Conservation (phyloP, 2,888 invertebrate species). For the Dastarcus helophoroides region DNA sequence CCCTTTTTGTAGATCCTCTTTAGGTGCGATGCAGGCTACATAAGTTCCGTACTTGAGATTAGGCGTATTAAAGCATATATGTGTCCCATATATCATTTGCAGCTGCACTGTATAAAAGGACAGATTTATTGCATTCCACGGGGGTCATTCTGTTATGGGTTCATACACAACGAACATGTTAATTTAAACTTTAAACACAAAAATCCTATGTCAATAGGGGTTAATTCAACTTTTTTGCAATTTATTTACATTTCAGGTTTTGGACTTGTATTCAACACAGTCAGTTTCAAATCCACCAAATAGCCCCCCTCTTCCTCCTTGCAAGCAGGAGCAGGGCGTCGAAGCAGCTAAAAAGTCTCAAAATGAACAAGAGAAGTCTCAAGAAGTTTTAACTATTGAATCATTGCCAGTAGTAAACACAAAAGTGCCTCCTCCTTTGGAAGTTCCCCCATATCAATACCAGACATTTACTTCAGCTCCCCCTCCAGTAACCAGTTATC, state of each 20-base stretch:
- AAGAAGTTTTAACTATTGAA: constrained; percentile 16
- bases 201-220: too few species aligned
- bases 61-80: too few species aligned
- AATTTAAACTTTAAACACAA: too few species aligned
- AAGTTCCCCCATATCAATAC: constrained; percentile 30
- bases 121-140: too few species aligned
- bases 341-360: constrained; percentile 29
- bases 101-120: too few species aligned
- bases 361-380: constrained; percentile 46
- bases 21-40: too few species aligned
- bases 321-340: constrained; percentile 18
- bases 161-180: too few species aligned
- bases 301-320: constrained; percentile 51
- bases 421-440: constrained; percentile 26
- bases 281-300: constrained; percentile 41
- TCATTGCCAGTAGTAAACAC: constrained; percentile 17
- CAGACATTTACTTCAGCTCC: constrained; percentile 29
- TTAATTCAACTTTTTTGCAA: too few species aligned
- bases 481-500: constrained; percentile 23
- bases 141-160: too few species aligned
- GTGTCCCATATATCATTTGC: too few species aligned
- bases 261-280: constrained; percentile 82
- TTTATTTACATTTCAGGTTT: constrained; percentile 21
- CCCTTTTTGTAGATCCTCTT: too few species aligned
- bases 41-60: too few species aligned